phyloP scores from a whole-genome alignment of 2,888 invertebrate species.

The Apamea anceps region DNA sequence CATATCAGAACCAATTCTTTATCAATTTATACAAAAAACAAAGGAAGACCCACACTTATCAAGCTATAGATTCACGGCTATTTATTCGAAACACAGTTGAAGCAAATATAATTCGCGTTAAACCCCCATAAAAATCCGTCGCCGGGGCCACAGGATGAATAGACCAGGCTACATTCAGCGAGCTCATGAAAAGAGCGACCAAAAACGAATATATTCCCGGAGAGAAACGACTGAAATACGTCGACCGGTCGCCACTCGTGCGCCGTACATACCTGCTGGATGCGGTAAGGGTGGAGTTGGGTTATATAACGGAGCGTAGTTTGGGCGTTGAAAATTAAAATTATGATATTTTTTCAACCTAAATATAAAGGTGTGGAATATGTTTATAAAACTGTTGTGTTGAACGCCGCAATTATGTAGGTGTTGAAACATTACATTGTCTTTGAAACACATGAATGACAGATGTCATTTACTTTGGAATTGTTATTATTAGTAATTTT shows the following conservation, averaged over 20 bases:
- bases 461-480: neutral
- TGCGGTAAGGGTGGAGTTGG: conserved; percentile 42
- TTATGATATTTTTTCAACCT: neutral
- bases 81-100: conserved; percentile 81
- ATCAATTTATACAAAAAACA: conserved; percentile 41
- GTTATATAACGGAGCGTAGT: conserved; percentile 25
- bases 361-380: neutral
- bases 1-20: conserved; percentile 12
- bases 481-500: neutral
- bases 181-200: conserved; percentile 87
- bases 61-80: conserved; percentile 73
- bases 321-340: neutral
- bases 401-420: neutral
- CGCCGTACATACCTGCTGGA: conserved; percentile 69
- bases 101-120: conserved; percentile 85
- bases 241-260: conserved; percentile 73
- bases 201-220: conserved; percentile 85
- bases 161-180: conserved; percentile 85
- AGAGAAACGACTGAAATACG: conserved; percentile 86
- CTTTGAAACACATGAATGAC: neutral
- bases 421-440: neutral
- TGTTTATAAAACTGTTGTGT: neutral
- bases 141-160: conserved; percentile 83
- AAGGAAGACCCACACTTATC: conserved; percentile 56
- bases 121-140: conserved; percentile 85